Evolutionary conservation across 2,888 invertebrate species (phyloP).

Genomic region (Lasioglossum leucozonium): DNA sequence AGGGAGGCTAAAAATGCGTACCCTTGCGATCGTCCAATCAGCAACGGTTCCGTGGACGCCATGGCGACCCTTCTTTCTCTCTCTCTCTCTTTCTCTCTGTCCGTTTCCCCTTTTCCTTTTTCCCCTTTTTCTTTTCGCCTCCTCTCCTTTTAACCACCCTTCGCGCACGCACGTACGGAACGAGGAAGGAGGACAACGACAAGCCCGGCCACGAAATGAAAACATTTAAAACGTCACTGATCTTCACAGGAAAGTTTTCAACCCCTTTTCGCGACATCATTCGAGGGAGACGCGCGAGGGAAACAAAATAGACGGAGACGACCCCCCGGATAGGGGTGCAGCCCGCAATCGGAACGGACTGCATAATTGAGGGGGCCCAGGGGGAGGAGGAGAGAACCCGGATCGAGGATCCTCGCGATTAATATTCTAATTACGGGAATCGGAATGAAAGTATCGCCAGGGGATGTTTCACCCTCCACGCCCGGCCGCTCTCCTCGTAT

Average conservation of each 20-base stretch:
- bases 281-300: constrained; percentile 30
- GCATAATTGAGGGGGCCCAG: constrained; percentile 46
- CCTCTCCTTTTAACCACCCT: constrained; percentile 32
- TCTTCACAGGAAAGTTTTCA: constrained; percentile 63
- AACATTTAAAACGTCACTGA: constrained; percentile 67
- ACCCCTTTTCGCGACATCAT: constrained; percentile 67
- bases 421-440: constrained; percentile 60
- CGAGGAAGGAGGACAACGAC: constrained; percentile 15
- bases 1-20: constrained; percentile 82
- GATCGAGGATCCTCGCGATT: constrained; percentile 44
- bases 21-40: constrained; percentile 81
- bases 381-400: background rate
- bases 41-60: constrained; percentile 78
- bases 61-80: constrained; percentile 74
- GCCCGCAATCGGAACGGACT: constrained; percentile 41
- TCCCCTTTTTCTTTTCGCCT: constrained; percentile 34
- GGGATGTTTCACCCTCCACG: constrained; percentile 10
- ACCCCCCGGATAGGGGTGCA: constrained; percentile 5
- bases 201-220: constrained; percentile 62
- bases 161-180: constrained; percentile 4
- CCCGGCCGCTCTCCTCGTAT: background rate
- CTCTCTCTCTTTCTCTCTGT: constrained; percentile 34
- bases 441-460: constrained; percentile 41
- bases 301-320: constrained; percentile 48
- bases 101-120: background rate